Base-by-base conservation (phyloP, 2,797 vertebrate genomes). In the Pangasius krempfi region DNA sequence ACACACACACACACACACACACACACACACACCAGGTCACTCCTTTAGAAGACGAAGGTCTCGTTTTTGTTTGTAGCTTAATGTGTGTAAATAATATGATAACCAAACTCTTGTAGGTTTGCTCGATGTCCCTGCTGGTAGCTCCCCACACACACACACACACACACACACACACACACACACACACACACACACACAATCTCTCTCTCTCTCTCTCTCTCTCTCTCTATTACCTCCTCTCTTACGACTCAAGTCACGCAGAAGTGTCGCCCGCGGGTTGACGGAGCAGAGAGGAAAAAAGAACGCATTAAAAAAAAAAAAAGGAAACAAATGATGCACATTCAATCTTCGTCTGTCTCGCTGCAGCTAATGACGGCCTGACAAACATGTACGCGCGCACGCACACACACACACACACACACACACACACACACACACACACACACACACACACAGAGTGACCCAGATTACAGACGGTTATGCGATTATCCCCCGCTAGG, bases 401-500 rank as follows among this genome's bases (percentile, higher is more conserved):
- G 12, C 30, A 83, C 18, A 20, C 87, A 54, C 72, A 89, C 89
- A 76, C 82, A 70, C 87, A 84, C 70, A 89, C 22, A 82, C 58
- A 58, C 37, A 66, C 87, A 79, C 72, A 82, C 30, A 84, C 20
- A 22, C 22, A 82, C 58, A 58, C 37, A 66, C 85, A 79, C 72
- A 82, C 83, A 89, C 87, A 54, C 72, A 89, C 89, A 76, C 82
- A 70, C 87, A 84, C 70, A 89, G 58, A 92, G 90, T 96, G 96
- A 96, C 96, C 95, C 94, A 96, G 92, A 95, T 96, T 93, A 93
- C 5, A 20, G 68, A 90, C 73, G 86, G 89, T 90, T 68, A 89
- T 37, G 93, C 91, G 94, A 95, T 96, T 94, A 95, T 92, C 94
- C 92, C 91, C 95, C 93, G 94, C 87, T 92, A 85, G 94, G 93